Evolutionary conservation across 2,888 invertebrate species (phyloP).

Genomic region (Amphimallon solstitiale): DNA sequence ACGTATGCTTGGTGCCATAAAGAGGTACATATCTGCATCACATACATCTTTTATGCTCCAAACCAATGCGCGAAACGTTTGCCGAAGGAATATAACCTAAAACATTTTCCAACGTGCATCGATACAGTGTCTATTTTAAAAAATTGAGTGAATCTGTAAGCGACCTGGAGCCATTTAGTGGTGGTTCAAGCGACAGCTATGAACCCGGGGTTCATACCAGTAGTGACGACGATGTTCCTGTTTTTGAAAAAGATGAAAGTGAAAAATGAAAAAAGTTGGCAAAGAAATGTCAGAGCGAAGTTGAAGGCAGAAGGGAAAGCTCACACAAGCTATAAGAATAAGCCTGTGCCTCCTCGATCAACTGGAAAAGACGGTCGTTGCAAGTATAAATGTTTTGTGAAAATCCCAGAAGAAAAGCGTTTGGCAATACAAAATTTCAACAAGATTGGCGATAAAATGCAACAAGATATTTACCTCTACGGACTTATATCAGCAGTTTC

Average conservation of each 20-base stretch:
- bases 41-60: too few species aligned
- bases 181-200: neutral
- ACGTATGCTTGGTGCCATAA: too few species aligned
- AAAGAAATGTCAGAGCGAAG: conserved; percentile 25
- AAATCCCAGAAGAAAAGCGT: neutral
- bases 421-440: too few species aligned
- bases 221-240: conserved; percentile 10
- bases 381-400: neutral
- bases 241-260: conserved; percentile 13
- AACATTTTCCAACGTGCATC: neutral
- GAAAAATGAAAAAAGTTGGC: conserved; percentile 13
- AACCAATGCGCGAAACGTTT: too few species aligned
- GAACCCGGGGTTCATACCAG: neutral
- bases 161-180: conserved; percentile 12
- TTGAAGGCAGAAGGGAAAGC: conserved; percentile 8
- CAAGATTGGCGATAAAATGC: neutral
- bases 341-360: neutral
- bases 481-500: neutral
- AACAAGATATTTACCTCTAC: neutral
- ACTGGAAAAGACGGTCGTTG: too few species aligned
- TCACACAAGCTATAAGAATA: too few species aligned
- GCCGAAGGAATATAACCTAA: neutral
- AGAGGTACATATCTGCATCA: too few species aligned
- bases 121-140: neutral
- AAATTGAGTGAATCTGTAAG: conserved; percentile 5